phyloP scores from a whole-genome alignment of 1,140 invertebrate species.

The Cepaea nemoralis region DNA sequence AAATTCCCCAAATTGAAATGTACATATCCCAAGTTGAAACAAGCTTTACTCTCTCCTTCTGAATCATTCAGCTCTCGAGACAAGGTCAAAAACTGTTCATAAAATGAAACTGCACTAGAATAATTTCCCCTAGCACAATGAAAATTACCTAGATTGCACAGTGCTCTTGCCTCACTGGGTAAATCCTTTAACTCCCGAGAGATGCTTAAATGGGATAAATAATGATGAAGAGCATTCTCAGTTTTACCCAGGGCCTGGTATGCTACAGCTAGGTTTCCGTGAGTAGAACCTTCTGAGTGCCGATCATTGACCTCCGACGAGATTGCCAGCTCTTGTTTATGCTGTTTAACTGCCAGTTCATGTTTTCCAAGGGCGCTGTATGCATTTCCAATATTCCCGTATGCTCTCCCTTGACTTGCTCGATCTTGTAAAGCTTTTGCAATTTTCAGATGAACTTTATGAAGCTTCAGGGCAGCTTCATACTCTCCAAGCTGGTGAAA shows the following conservation, averaged over 20 bases:
- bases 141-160: conserved; percentile 94
- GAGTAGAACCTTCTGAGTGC: conserved; percentile 93
- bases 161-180: conserved; percentile 91
- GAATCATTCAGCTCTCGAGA: conserved; percentile 93
- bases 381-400: conserved; percentile 89
- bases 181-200: conserved; percentile 93
- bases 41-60: conserved; percentile 95
- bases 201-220: conserved; percentile 81
- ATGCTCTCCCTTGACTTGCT: conserved; percentile 84
- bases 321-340: conserved; percentile 90
- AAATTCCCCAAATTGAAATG: conserved; percentile 95
- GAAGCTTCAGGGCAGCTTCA: conserved; percentile 85
- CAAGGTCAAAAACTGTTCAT: conserved; percentile 94
- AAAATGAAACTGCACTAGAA: conserved; percentile 91
- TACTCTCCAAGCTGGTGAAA: conserved; percentile 91
- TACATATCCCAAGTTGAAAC: conserved; percentile 93
- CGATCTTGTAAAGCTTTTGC: conserved; percentile 76
- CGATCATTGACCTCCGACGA: conserved; percentile 96
- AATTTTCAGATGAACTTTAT: conserved; percentile 88
- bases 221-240: conserved; percentile 93
- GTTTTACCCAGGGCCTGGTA: conserved; percentile 93
- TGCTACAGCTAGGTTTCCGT: conserved; percentile 94
- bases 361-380: conserved; percentile 89
- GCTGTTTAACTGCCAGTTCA: conserved; percentile 87
- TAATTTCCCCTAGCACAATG: conserved; percentile 91